Conservation (phyloP, 2,888 invertebrate genomes). For the Endomychus coccineus region DNA sequence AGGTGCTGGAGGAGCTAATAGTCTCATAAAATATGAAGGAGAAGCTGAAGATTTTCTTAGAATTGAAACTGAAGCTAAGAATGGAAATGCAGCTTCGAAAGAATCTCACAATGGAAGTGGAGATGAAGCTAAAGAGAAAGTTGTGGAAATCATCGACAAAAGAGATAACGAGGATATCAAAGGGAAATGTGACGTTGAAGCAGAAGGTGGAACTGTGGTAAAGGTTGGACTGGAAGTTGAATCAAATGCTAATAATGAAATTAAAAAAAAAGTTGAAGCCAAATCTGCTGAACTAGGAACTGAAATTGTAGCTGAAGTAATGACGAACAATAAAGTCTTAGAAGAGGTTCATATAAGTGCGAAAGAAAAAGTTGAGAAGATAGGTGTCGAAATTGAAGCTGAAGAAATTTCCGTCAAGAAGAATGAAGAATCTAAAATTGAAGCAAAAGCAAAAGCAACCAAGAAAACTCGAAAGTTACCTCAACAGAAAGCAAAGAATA, state of each 20-base stretch:
- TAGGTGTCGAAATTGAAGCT: constrained; percentile 6
- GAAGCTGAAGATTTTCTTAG: too few species aligned
- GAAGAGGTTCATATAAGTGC: too few species aligned
- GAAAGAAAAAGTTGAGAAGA: constrained; percentile 10
- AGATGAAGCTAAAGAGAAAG: constrained; percentile 13
- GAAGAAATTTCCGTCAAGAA: constrained; percentile 14
- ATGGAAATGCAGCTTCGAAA: constrained; percentile 5
- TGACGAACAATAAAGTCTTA: too few species aligned
- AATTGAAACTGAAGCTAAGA: constrained; percentile 7
- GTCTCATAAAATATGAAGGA: too few species aligned
- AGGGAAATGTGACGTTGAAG: too few species aligned
- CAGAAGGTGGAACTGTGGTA: constrained; percentile 13
- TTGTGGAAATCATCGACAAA: too few species aligned
- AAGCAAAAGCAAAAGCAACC: constrained; percentile 15
- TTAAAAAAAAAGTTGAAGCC: constrained; percentile 7
- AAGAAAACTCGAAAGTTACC: constrained; percentile 5
- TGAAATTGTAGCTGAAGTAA: too few species aligned
- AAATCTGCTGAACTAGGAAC: constrained; percentile 14
- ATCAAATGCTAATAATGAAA: constrained; percentile 9
- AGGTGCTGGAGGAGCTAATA: too few species aligned
- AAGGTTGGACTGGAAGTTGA: constrained; percentile 12
- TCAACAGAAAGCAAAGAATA: constrained; percentile 14
- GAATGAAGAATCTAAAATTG: constrained; percentile 13
- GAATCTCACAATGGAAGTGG: constrained; percentile 6
- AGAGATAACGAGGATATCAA: too few species aligned